Evolutionary conservation across 2,888 invertebrate species (phyloP).

Genomic region (Ormyrus pomaceus): DNA sequence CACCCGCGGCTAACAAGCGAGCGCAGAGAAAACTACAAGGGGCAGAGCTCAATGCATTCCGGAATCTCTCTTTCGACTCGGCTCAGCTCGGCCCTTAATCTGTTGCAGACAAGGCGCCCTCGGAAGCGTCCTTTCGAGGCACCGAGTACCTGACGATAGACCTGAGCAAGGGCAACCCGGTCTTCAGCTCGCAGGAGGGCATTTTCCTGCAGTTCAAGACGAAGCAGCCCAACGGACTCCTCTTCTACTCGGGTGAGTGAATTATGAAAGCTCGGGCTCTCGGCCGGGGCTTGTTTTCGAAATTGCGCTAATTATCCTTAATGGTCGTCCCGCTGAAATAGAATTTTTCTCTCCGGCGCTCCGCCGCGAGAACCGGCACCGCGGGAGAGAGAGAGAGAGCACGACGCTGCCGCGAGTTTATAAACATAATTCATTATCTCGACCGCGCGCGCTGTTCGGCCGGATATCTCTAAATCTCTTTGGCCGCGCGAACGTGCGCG

Average conservation of each 20-base stretch:
- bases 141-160: constrained; percentile 95
- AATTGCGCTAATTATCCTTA: constrained; percentile 30
- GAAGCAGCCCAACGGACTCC: constrained; percentile 90
- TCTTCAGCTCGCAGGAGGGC: constrained; percentile 93
- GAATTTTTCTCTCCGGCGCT: background rate
- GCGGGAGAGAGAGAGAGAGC: background rate
- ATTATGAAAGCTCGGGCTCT: too few relatives aligned
- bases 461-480: too few relatives aligned
- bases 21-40: background rate
- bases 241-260: constrained; percentile 91
- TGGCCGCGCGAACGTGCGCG: too few relatives aligned
- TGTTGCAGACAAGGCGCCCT: constrained; percentile 91
- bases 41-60: background rate
- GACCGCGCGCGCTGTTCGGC: background rate
- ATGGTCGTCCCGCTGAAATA: constrained; percentile 3
- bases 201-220: constrained; percentile 95
- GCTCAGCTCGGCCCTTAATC: constrained; percentile 59
- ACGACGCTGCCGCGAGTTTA: background rate
- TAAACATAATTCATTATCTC: constrained; percentile 1
- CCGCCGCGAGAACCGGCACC: background rate
- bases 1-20: constrained; percentile 62
- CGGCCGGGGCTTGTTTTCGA: background rate
- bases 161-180: constrained; percentile 90
- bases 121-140: constrained; percentile 95
- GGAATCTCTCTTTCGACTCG: background rate